A percentile compares a stretch with the other conserved stretches of the same genome.
Evolutionary conservation across 2,797 vertebrate species (phyloP).

Genomic region (Myiothlypis coronata): DNA sequence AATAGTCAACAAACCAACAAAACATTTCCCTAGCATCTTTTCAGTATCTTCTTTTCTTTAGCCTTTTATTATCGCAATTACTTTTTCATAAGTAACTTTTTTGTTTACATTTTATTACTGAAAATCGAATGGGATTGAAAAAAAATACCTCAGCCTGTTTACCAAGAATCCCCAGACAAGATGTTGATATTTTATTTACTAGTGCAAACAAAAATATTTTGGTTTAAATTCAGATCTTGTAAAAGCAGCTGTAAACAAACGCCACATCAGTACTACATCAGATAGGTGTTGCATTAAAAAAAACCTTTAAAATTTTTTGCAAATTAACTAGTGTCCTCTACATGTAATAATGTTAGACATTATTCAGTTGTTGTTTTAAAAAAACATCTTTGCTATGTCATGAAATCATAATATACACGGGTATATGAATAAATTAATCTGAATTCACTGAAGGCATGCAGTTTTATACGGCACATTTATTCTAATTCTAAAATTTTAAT

Average conservation of each 20-base stretch:
- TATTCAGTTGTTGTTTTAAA: not conserved
- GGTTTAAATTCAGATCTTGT: not conserved
- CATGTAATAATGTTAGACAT: not conserved
- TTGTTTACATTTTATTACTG: not conserved
- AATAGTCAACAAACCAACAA: not conserved
- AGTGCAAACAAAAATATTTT: not conserved
- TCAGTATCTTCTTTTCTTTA: not conserved
- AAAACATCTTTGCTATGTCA: not conserved
- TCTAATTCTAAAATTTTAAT: not conserved
- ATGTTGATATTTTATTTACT: not conserved
- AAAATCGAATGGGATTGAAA: not conserved
- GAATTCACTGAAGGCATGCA: not conserved
- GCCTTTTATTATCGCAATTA: not conserved
- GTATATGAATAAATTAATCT: not conserved
- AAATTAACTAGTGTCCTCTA: not conserved
- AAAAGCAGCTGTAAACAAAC: not conserved
- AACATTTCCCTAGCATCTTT: not conserved
- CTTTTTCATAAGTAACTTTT: not conserved
- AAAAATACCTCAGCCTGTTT: not conserved
- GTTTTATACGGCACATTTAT: not conserved
- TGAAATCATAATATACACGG: not conserved
- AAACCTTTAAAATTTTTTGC: not conserved
- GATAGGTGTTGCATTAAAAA: not conserved
- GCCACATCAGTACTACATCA: not conserved
- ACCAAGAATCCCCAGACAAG: not conserved